These are phyloP conservation scores for Teleogryllus oceanicus DNA, from an alignment of 2,888 invertebrate species.

Conservation along the genomic window DNA sequence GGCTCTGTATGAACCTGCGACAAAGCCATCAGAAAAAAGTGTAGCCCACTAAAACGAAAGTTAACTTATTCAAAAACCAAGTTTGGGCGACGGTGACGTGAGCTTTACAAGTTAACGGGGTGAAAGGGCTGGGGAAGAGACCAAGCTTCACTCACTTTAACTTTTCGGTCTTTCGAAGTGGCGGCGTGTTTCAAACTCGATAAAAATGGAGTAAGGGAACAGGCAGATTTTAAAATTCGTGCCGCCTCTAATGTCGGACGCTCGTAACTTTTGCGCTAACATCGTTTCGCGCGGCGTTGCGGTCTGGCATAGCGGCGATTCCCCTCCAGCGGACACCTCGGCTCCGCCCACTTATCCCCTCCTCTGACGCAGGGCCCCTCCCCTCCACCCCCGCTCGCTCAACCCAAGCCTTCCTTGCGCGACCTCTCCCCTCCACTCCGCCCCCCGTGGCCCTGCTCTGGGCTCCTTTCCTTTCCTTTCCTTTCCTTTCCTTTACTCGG, in stretches of 20 bases:
- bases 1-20: constrained; percentile 5
- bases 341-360: no score
- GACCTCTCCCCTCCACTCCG: no score
- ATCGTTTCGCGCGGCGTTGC: background rate
- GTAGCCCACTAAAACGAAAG: constrained; percentile 4
- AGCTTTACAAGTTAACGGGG: constrained; percentile 12
- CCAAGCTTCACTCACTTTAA: constrained; percentile 4
- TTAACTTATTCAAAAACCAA: constrained; percentile 4
- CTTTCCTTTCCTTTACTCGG: no score
- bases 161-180: background rate
- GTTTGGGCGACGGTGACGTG: background rate
- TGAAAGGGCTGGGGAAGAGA: constrained; percentile 6
- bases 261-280: background rate
- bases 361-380: no score
- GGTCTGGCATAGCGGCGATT: background rate
- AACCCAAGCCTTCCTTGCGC: no score
- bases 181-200: constrained; percentile 18
- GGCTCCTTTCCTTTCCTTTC: no score
- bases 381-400: no score
- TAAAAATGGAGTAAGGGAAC: constrained; percentile 18
- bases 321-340: no score
- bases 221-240: constrained; percentile 8
- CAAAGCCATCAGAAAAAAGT: constrained; percentile 12
- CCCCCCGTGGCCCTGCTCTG: no score
- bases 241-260: constrained; percentile 18